These are phyloP conservation scores for Myripristis murdjan DNA, from an alignment of 2,797 vertebrate genomes.

Conservation along the genomic window DNA sequence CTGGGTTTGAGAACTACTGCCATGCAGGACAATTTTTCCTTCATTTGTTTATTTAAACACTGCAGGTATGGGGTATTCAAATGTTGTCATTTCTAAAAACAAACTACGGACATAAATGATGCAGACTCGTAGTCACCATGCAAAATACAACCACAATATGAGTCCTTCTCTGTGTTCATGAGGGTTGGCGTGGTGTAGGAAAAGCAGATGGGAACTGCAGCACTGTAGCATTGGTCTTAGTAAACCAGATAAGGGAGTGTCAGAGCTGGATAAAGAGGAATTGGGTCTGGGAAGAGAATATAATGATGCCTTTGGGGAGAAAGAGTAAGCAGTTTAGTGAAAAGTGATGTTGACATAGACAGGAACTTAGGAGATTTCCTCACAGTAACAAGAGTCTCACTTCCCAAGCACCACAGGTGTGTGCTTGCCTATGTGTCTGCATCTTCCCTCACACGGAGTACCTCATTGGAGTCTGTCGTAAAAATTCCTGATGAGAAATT, in stretches of 20 bases:
- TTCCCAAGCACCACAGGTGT: not conserved
- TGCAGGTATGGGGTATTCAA: not conserved
- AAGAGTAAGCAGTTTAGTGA: not conserved
- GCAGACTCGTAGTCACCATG: too few species aligned
- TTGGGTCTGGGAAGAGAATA: not conserved
- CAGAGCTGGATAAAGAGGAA: not conserved
- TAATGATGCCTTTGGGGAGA: not conserved
- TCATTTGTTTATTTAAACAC: too few species aligned
- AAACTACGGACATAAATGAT: constrained; percentile 2
- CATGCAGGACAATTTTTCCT: too few species aligned
- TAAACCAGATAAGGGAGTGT: constrained; percentile 7
- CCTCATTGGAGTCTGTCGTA: not conserved
- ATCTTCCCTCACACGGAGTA: not conserved
- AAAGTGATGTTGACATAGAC: too few species aligned
- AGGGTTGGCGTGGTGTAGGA: too few species aligned
- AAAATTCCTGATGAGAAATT: not conserved
- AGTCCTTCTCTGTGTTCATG: too few species aligned
- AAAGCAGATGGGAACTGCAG: not conserved
- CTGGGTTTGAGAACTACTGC: not conserved
- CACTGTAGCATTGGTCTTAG: not conserved
- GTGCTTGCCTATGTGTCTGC: too few species aligned
- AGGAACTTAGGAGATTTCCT: not conserved
- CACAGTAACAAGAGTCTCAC: not conserved
- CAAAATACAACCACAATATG: too few species aligned
- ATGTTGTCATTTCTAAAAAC: constrained; percentile 7